Base-by-base conservation (phyloP, 2,797 vertebrate genomes). In the Chelon labrosus region DNA sequence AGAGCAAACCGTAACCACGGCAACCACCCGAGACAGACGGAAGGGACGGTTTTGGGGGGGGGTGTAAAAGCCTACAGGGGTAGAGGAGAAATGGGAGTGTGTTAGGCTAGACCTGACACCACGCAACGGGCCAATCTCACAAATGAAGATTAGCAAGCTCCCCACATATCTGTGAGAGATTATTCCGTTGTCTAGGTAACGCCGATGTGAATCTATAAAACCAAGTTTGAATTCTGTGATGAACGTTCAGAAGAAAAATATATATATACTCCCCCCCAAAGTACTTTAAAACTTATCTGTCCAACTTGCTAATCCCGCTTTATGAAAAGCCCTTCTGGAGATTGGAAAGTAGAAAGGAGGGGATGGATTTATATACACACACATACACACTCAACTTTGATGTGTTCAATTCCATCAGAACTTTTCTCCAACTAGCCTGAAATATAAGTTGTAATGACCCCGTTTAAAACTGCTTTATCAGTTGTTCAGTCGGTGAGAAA, bases 1-100 rank as follows among this genome's bases (percentile, higher is more conserved):
- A 86, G 89, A 89, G 84, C 86, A 88, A 91, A 91, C 84, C 72
- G 86, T 90, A 87, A 87, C 88, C 86, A 91, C 65, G 65, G 85
- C 86, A 90, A 91, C 90, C 67, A 16, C 82, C 80, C 78, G 82
- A 87, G 88, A 89, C 89, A 84, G 83, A 78, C 61, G 54, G 77
- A 82, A 22, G 83, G 75, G 79, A 68, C 63, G 73, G 72, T 59
- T 81, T 75, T 70, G 41, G 68, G 72, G 56, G 51, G 25, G 27
- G 60, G 66, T 52, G 13, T 50, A 44, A 10, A 11, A 59, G 27
- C 27, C 27, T 27, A 27, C 27, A 27, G 65, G 58, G 42, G 66
- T 50, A 6, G 16, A 61, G 25, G 25, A 3, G 25, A 4, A 27
- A 27, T 27, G 3, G 25, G 25, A 27, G 25, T 3, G 25, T 3